Evolutionary conservation across 2,113 vertebrate genomes (phyloP).

Genomic region (Mesembrinibis cayennensis): DNA sequence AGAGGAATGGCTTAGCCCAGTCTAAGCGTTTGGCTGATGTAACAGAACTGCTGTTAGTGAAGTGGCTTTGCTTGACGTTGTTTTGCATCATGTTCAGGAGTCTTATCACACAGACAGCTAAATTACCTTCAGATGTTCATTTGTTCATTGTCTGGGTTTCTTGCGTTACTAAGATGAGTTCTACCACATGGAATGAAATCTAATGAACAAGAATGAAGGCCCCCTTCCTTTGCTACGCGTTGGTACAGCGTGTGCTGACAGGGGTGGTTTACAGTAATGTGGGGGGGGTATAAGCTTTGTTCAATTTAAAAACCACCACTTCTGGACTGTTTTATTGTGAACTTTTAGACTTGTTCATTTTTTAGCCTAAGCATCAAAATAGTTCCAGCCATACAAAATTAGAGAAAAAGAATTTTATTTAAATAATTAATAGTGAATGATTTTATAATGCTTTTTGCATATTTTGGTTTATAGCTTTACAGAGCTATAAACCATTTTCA

Average conservation of each 20-base stretch:
- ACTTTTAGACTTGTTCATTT: background rate
- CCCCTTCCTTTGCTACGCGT: background rate
- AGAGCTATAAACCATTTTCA: background rate
- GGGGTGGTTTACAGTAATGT: background rate
- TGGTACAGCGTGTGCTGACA: background rate
- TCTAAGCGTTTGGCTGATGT: background rate
- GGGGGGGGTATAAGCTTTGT: background rate
- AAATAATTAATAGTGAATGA: background rate
- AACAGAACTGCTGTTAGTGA: background rate
- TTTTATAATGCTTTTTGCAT: background rate
- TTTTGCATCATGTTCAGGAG: background rate
- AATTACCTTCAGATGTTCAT: background rate
- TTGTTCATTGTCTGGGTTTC: background rate
- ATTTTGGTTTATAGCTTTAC: background rate
- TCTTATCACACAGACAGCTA: background rate
- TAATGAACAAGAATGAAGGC: background rate
- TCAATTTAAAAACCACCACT: background rate
- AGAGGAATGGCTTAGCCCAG: background rate
- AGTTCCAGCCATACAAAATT: background rate
- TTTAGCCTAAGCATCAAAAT: background rate
- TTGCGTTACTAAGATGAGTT: background rate
- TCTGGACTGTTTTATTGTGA: background rate
- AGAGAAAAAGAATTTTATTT: background rate
- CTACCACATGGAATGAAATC: background rate
- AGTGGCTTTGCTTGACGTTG: background rate